These are phyloP conservation scores for Poeciliopsis turrubarensis DNA, from an alignment of 2,113 vertebrate species.

Conservation along the genomic window DNA sequence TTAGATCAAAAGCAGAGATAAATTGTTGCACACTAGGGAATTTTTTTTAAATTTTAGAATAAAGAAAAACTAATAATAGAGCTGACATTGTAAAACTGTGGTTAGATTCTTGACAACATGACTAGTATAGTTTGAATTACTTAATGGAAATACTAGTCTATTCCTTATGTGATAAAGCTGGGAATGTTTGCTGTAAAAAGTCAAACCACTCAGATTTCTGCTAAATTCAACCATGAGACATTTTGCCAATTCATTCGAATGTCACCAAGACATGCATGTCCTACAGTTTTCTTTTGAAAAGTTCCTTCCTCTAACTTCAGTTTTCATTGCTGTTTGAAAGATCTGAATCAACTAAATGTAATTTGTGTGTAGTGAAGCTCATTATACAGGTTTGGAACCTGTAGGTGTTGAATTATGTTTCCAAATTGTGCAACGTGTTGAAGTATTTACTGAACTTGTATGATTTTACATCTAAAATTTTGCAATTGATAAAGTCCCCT, in stretches of 20 bases:
- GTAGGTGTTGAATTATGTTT: too few species aligned
- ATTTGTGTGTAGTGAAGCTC: too few species aligned
- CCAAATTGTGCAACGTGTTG: too few species aligned
- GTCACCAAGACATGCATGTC: not conserved
- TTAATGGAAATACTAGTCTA: not conserved
- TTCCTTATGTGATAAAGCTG: not conserved
- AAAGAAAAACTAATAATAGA: not conserved
- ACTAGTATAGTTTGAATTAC: not conserved
- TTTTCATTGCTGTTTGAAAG: not conserved
- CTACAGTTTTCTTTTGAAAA: not conserved
- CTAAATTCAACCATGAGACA: not conserved
- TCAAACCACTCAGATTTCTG: not conserved
- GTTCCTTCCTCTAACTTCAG: not conserved
- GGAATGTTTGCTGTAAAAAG: not conserved
- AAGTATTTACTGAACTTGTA: too few species aligned
- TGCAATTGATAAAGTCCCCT: not conserved
- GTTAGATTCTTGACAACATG: not conserved
- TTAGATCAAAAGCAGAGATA: too few species aligned
- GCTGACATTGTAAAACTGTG: not conserved
- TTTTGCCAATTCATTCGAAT: not conserved
- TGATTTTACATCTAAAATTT: not conserved
- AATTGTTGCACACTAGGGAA: too few species aligned
- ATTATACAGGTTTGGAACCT: too few species aligned
- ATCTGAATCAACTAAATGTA: too few species aligned
- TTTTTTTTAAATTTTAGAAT: not conserved